Base-by-base conservation (phyloP, 2,888 invertebrate species). In the Tuta absoluta region DNA sequence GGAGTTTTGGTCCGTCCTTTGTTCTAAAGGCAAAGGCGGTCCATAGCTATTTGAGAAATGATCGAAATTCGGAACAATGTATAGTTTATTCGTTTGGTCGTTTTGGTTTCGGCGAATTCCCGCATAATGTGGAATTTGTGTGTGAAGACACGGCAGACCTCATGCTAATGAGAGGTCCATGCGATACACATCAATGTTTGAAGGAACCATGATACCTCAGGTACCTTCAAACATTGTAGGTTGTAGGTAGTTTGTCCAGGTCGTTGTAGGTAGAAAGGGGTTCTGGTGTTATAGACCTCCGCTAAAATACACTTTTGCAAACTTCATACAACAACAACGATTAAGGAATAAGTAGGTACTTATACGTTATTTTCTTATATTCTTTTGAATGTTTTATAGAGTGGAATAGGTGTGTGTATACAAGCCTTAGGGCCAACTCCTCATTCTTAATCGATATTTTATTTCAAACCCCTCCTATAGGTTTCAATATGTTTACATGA, bases 81-180 rank as follows among this genome's bases (percentile, higher is more conserved):
- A 38, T 38, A 38, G 58, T 21, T 8, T 5, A 11, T 58, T n/a
- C 17, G 24, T 11, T 59, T 57, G 61, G 53, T 64, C 64, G 51
- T 65, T 67, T 66, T 63, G 61, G 68, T 70, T 74, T 74, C 65
- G 70, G 67, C 63, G 65, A 73, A 77, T 74, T 73, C 69, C 69
- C 65, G 71, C 69, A 73, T 75, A 75, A 74, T 72, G 65, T 68
- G 65, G 67, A 68, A 78, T 78, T 76, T 70, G 68, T 71, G 75
- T 75, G 70, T 62, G 65, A 67, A 64, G 62, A 53, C 38, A 64
- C 69, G 67, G 57, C 61, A 33, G 64, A 17, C 62, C 53, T 14
- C 58, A 49, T 62, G 62, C 45, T 33, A 58, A 58, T 49, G 37
- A 23, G 63, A 49, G n/a, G 56, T 45, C 60, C 60, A 24, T 23